Evolutionary conservation across 1,140 invertebrate genomes (phyloP), one percentile per base, ranked within the genome.

Genomic region (Drosophila persimilis): DNA sequence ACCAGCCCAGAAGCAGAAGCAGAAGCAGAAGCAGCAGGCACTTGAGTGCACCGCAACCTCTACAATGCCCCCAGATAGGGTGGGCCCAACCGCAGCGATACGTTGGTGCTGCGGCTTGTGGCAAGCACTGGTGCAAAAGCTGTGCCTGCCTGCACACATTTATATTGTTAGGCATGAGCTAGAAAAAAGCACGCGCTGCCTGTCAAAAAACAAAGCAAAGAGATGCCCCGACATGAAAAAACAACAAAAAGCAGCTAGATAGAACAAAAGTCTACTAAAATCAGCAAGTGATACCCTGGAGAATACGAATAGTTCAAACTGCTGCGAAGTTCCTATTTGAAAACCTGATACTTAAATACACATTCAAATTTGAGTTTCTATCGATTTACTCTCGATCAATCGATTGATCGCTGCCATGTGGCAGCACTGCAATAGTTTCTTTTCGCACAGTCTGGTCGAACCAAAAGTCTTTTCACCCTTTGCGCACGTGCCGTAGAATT

Each of bases 151-250:
- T 71, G 77, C 81, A 86, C 81, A 81, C 81, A 88, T 88, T 88
- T 88, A 78, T 88, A 88, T 81, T 86, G 73, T 86, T 83, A 77
- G 81, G 71, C 83, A 75, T 78, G 81, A 77, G 77, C 83, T 86
- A 85, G 78, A 80, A 77, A 86, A 77, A 88, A 86, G 81, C 83
- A 88, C 83, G 83, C 83, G 64, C 83, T 50, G 69, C 58, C 64
- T 88, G 83, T 86, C 78, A 79, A 76, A 79, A 61, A 64, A 63
- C 50, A 61, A 59, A 76, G 44, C 58, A 51, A 56, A 80, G 66
- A 70, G 69, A 72, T 59, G 31, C 41, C 66, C 47, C 75, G 83
- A 78, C 70, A 89, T 69, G 56, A 48, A 63, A 65, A 61, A 67
- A 46, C 56, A 45, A 50, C 54, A 26, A n/a, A 24, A 55, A 50